A percentile compares a stretch with the other conserved stretches of the same genome.
Conservation (phyloP, 1,140 invertebrate genomes). For the Apis cerana region DNA sequence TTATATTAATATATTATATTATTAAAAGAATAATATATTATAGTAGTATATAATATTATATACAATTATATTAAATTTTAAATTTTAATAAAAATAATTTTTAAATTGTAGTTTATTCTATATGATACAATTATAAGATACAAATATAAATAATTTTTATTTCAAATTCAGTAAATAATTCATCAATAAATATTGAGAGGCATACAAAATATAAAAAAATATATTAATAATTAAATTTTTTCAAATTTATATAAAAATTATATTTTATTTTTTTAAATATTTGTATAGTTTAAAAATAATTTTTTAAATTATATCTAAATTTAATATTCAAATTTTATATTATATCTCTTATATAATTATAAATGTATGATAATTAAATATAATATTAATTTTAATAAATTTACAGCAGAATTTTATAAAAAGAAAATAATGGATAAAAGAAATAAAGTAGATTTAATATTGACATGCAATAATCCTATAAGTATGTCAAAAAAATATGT, state of each 20-base stretch:
- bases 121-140: slow-evolving; percentile 63
- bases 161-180: slow-evolving; percentile 15
- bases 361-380: neutral
- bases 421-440: slow-evolving; percentile 32
- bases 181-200: slow-evolving; percentile 16
- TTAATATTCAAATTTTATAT: neutral
- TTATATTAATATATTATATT: too few species aligned
- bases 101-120: slow-evolving; percentile 54
- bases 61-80: neutral
- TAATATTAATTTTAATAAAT: neutral
- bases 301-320: neutral
- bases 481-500: slow-evolving; percentile 18
- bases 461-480: slow-evolving; percentile 11
- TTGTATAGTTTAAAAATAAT: neutral
- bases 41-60: neutral
- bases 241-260: neutral
- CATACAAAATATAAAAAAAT: neutral
- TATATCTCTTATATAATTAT: neutral
- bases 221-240: neutral
- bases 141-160: slow-evolving; percentile 60
- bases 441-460: slow-evolving; percentile 19
- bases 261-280: neutral
- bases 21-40: neutral
- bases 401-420: slow-evolving; percentile 31
- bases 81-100: neutral